Evolutionary conservation across 2,888 invertebrate genomes (phyloP).

Genomic region (Drosophila prostipennis): DNA sequence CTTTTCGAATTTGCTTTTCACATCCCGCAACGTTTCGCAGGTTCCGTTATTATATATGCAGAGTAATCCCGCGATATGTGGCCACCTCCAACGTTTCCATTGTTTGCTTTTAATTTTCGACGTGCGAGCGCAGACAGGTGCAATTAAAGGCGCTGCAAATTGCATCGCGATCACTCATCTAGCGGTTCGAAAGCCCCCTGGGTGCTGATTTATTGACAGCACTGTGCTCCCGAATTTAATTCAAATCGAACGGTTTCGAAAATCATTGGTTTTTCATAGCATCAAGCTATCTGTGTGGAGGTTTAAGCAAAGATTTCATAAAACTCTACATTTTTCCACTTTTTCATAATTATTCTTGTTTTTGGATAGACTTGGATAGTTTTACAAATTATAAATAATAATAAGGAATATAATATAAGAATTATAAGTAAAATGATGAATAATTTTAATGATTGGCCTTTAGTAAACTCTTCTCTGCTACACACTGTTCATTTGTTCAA

Average conservation of each 20-base stretch:
- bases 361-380: not conserved
- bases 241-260: conserved; percentile 15
- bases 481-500: conserved; percentile 20
- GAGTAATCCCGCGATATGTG: not conserved
- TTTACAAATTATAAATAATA: too few relatives aligned
- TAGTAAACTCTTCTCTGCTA: not conserved
- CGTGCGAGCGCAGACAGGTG: conserved; percentile 56
- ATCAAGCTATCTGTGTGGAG: too few relatives aligned
- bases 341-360: not conserved
- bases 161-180: conserved; percentile 60
- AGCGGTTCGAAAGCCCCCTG: conserved; percentile 49
- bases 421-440: too few relatives aligned
- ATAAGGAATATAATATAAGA: too few relatives aligned
- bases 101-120: conserved; percentile 78
- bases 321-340: too few relatives aligned
- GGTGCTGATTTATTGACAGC: conserved; percentile 3
- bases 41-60: conserved; percentile 23
- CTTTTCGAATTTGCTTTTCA: conserved; percentile 45
- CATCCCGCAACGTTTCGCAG: conserved; percentile 23
- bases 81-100: conserved; percentile 50
- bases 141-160: conserved; percentile 63
- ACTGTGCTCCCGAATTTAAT: conserved; percentile 25
- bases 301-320: too few relatives aligned
- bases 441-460: too few relatives aligned
- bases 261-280: too few relatives aligned